Percentiles rank a stretch among this genome's conserved stretches.
These are phyloP conservation scores for Bombylius major DNA, from an alignment of 2,888 invertebrate species.

Conservation along the genomic window DNA sequence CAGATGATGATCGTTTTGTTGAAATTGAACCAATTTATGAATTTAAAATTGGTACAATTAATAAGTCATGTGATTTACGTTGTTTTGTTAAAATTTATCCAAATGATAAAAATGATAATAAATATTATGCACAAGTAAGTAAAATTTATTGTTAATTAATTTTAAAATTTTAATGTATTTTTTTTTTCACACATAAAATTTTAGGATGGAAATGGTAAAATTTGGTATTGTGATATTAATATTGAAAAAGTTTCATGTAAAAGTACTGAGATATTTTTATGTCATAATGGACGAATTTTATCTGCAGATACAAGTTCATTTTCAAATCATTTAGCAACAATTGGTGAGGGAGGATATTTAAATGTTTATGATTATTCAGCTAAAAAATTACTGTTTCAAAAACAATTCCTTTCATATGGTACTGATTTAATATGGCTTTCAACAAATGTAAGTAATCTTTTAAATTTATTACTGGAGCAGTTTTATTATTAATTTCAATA, in stretches of 20 bases:
- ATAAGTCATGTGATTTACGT: constrained; percentile 24
- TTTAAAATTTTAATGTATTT: background rate
- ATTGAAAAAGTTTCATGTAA: constrained; percentile 37
- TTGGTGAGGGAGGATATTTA: constrained; percentile 61
- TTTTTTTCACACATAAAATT: constrained; percentile 7
- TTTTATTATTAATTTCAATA: too few species aligned
- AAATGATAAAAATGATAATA: constrained; percentile 35
- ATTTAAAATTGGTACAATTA: constrained; percentile 43
- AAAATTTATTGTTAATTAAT: constrained; percentile 14
- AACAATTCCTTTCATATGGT: constrained; percentile 45
- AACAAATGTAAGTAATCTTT: constrained; percentile 37
- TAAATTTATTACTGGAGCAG: background rate
- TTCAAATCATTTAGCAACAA: constrained; percentile 55
- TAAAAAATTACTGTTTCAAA: constrained; percentile 46
- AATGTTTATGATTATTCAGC: constrained; percentile 56
- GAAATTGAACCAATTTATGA: constrained; percentile 82
- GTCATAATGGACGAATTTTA: constrained; percentile 63
- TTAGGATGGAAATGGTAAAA: constrained; percentile 75
- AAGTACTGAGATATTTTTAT: constrained; percentile 44
- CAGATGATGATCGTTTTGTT: constrained; percentile 64
- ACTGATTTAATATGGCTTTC: constrained; percentile 59
- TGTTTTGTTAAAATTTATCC: constrained; percentile 27
- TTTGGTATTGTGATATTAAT: constrained; percentile 60
- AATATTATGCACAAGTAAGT: constrained; percentile 66
- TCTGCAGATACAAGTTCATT: constrained; percentile 57